Base-by-base conservation (phyloP, 2,113 vertebrate genomes). In the Oenanthe melanoleuca region DNA sequence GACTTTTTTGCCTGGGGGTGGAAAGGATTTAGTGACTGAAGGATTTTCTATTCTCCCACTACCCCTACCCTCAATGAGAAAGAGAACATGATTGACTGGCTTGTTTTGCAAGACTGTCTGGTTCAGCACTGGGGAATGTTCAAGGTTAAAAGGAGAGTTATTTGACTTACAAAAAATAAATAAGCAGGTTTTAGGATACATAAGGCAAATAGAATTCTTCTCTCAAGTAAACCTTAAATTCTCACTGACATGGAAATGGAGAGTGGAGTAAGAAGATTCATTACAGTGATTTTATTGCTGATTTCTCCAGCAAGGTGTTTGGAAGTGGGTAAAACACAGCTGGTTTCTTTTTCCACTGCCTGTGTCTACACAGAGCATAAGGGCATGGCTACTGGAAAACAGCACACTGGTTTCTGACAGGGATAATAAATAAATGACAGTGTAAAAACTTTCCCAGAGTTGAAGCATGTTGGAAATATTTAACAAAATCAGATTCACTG, bases 21-120 rank as follows among this genome's bases (percentile, higher is more conserved):
- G 95, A 97, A 98, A 94, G 84, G 96, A 97, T 97, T 98, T 97
- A 96, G 91, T 96, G 96, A 96, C 97, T 97, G 94, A 95, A 95
- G 72, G 86, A 96, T 96, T 97, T 96, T 96, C 90, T 97, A 67
- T 95, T 97, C 90, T 93, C 64, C 82, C 11, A 71, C 71, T 69
- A 65, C 25, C 75, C 90, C 66, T 65, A 92, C 90, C 79, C 92
- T 79, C 91, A 94, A 88, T 82, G 52, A 93, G 82, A 96, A 97
- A 88, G 92, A 97, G 78, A 96, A 71, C 50, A 52, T 97, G 96
- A 96, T 86, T 97, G 96, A 95, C 96, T 94, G 64, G 81, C 61
- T 52, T 93, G 52, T 95, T 98, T 97, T 96, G 87, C 52, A 96
- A 97, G 94, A 96, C 69, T 95, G 80, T 86, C 70, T 96, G 73